Evolutionary conservation across 2,797 vertebrate genomes (phyloP), one percentile per base, ranked within the genome.

Genomic region (Hoplostethus atlanticus): DNA sequence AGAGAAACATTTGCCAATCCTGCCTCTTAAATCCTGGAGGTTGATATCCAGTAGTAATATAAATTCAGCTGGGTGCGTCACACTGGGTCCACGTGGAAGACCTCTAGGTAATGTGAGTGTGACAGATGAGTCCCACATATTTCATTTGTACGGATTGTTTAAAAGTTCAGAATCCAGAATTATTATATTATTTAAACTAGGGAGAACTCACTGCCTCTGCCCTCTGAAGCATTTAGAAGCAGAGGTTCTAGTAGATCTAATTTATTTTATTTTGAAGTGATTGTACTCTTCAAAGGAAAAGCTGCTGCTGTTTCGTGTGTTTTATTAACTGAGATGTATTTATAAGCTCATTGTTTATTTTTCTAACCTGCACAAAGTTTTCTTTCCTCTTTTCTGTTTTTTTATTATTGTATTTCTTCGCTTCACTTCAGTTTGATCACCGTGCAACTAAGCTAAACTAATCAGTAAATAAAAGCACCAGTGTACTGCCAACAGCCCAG

Each of bases 61-160:
- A 46, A 15, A 46, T 46, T 46, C 1, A 56, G 25, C 30, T 30
- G 30, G 5, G 38, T 54, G 48, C 34, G 9, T 36, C 28, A 36
- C 38, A 40, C 6, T 13, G 50, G 30, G 1, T 56, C 2, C 54
- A 56, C 3, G 8, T 28, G 0, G 50, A 55, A 30, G 12, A 72
- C 6, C 15, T 54, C 8, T 61, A 2, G 11, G 46, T 62, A 30
- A 68, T 64, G 5, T 64, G 44, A 47, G 48, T 7, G 25, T 17
- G 51, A 40, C 63, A 67, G 57, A 73, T 59, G 62, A 25, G 3
- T 38, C 52, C 42, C 47, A 12, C 36, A 28, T 28, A 28, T 28
- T 36, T 6, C 48, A 52, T 4, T 0, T 13, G 11, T 46, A 21
- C 46, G 46, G 59, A 73, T 53, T 21, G 28, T 60, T 64, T 31